Evolutionary conservation across 2,888 invertebrate genomes (phyloP).

Genomic region (Tanytarsus gracilentus): DNA sequence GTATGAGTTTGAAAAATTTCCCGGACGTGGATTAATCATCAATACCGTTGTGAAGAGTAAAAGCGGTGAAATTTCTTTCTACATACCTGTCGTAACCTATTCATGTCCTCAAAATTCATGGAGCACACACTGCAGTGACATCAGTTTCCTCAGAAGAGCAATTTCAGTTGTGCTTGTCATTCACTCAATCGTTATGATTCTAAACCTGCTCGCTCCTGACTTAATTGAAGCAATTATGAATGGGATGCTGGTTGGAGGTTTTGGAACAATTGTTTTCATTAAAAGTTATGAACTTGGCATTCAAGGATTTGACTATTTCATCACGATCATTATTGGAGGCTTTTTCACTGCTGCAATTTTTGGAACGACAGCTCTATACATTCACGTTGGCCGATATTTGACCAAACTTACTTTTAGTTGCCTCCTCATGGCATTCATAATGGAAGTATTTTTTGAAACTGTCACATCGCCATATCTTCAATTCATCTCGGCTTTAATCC

Average conservation of each 20-base stretch:
- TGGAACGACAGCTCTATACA: not conserved
- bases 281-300: not conserved
- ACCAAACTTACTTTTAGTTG: conserved; percentile 10
- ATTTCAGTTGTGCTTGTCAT: not conserved
- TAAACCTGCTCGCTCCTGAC: conserved; percentile 9
- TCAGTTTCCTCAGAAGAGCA: not conserved
- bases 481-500: not conserved
- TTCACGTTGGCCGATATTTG: not conserved
- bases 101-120: conserved; percentile 12
- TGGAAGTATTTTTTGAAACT: not conserved
- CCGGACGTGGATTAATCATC: conserved; percentile 13
- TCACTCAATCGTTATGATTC: not conserved
- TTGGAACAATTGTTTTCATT: not conserved
- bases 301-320: conserved; percentile 1
- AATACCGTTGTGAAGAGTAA: not conserved
- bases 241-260: conserved; percentile 14
- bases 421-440: not conserved
- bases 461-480: not conserved
- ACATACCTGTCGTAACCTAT: not conserved
- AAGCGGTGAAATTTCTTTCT: conserved; percentile 3
- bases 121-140: not conserved
- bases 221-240: conserved; percentile 14
- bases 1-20: conserved; percentile 4
- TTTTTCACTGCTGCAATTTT: not conserved
- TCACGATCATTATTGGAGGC: not conserved